Percentiles rank a stretch among this genome's conserved stretches.
phyloP scores from a whole-genome alignment of 2,888 invertebrate genomes.

The Dolichopus griseipennis region DNA sequence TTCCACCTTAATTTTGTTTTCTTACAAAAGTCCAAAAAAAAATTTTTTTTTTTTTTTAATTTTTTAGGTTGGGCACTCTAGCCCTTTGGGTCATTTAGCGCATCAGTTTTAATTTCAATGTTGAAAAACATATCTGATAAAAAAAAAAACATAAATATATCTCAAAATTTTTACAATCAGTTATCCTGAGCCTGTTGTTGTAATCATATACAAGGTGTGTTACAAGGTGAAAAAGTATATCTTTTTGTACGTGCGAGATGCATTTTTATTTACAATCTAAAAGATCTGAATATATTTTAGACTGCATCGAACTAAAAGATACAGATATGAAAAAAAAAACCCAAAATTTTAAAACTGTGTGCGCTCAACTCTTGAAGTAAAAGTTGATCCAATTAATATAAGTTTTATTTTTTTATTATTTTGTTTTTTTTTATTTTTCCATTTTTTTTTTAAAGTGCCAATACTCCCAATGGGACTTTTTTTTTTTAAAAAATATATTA shows the following conservation, averaged over 20 bases:
- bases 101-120: not conserved
- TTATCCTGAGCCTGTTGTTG: not conserved
- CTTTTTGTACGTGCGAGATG: not conserved
- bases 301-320: not conserved
- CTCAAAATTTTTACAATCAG: not conserved
- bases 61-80: not conserved
- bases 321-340: no score
- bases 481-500: not conserved
- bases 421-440: not conserved
- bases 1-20: slow-evolving; percentile 1
- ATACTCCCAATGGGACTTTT: not conserved
- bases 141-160: not conserved
- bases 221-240: slow-evolving; percentile 9
- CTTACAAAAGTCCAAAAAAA: not conserved
- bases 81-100: slow-evolving; percentile 4
- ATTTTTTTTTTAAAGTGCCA: not conserved
- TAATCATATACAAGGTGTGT: slow-evolving; percentile 10
- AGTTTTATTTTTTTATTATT: not conserved
- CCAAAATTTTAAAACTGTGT: not conserved
- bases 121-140: not conserved
- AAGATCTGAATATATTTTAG: not conserved
- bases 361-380: not conserved
- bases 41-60: not conserved
- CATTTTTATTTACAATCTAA: not conserved
- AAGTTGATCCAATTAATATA: slow-evolving; percentile 3